A percentile compares a stretch with the other conserved stretches of the same genome.
Conservation (phyloP, 2,797 vertebrate genomes). For the Odontamblyopus rebecca region DNA sequence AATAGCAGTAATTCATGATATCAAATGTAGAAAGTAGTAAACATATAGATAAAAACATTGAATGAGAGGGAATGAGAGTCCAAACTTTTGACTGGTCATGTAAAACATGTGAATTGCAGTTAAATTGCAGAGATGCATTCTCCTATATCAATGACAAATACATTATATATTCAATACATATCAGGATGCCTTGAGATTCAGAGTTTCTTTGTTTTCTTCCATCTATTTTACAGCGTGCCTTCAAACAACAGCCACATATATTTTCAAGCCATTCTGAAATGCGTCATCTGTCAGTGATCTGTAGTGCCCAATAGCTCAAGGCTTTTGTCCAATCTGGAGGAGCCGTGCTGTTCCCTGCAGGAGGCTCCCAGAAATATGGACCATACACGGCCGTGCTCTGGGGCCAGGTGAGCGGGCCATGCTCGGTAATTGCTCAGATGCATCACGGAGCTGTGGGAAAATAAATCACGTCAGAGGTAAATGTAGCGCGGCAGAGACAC, state of each 20-base stretch:
- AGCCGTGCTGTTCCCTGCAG: conserved; percentile 1
- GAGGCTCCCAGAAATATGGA: conserved; percentile 13
- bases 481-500: conserved; percentile 1
- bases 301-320: conserved; percentile 8
- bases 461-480: conserved; percentile 20
- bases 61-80: no score
- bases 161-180: not conserved
- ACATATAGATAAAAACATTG: no score
- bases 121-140: not conserved
- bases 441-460: conserved; percentile 7
- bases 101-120: not conserved
- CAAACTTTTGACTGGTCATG: no score
- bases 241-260: not conserved
- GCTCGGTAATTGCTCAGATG: conserved; percentile 27
- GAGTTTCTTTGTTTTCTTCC: not conserved
- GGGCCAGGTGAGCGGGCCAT: conserved; percentile 13
- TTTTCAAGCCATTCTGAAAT: conserved; percentile 1
- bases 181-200: not conserved
- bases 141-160: not conserved
- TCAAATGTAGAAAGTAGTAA: no score
- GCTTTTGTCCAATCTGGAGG: conserved; percentile 1
- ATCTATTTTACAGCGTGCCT: not conserved
- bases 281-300: conserved; percentile 6
- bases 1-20: no score
- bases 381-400: conserved; percentile 5